A percentile compares a stretch with the other conserved stretches of the same genome.
Conservation (phyloP, 1,140 invertebrate species). For the Lordiphosa collinella region DNA sequence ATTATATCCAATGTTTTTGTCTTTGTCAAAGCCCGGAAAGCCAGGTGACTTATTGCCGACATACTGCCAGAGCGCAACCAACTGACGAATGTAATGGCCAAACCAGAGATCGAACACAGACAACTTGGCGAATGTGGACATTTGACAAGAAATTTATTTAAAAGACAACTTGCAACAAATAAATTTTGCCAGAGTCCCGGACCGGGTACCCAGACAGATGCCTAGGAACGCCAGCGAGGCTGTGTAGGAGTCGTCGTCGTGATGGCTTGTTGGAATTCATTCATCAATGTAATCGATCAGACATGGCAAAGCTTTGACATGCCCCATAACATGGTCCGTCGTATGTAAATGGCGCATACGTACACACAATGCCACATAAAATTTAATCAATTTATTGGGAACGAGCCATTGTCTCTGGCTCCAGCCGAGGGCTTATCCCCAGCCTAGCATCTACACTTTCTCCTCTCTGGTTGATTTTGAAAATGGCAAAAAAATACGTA, state of each 20-base stretch:
- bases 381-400: slow-evolving; percentile 74
- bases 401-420: slow-evolving; percentile 56
- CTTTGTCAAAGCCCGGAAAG: slow-evolving; percentile 29
- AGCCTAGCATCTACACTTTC: slow-evolving; percentile 47
- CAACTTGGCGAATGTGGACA: slow-evolving; percentile 22
- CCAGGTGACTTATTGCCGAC: slow-evolving; percentile 59
- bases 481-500: slow-evolving; percentile 16
- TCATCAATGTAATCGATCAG: slow-evolving; percentile 75
- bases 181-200: slow-evolving; percentile 51
- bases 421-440: slow-evolving; percentile 15
- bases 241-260: slow-evolving; percentile 48
- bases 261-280: slow-evolving; percentile 66
- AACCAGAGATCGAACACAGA: slow-evolving; percentile 15
- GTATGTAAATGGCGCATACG: slow-evolving; percentile 45
- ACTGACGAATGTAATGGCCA: slow-evolving; percentile 53
- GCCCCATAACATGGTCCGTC: slow-evolving; percentile 45
- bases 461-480: slow-evolving; percentile 29
- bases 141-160: slow-evolving; percentile 76
- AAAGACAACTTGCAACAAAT: slow-evolving; percentile 75
- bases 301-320: slow-evolving; percentile 31
- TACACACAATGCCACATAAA: slow-evolving; percentile 66
- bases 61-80: slow-evolving; percentile 32
- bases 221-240: slow-evolving; percentile 23
- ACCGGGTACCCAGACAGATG: neutral
- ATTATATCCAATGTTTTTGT: slow-evolving; percentile 59